phyloP scores from a whole-genome alignment of 2,797 vertebrate species.

The Pogonophryne albipinna region DNA sequence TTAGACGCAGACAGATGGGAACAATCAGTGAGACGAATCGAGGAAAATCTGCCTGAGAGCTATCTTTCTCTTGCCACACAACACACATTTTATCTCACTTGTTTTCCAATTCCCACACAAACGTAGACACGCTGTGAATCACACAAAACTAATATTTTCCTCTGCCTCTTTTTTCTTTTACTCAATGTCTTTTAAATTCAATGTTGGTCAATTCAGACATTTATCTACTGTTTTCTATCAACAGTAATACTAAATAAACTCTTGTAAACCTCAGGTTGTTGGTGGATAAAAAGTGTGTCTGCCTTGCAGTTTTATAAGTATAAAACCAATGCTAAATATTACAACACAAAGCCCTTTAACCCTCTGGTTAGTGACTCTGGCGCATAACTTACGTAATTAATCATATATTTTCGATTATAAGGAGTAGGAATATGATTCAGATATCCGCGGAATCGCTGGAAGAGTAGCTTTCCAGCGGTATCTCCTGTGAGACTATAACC shows the following conservation, averaged over 20 bases:
- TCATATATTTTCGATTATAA: no score
- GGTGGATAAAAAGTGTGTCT: neutral
- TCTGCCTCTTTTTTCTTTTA: neutral
- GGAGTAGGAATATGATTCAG: no score
- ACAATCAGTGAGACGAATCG: slow-evolving; percentile 70
- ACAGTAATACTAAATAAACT: neutral
- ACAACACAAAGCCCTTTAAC: neutral
- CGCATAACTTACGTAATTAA: no score
- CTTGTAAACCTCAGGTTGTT: neutral
- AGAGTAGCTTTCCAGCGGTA: no score
- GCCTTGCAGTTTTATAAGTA: neutral
- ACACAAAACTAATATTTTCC: neutral
- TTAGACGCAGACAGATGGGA: slow-evolving; percentile 71
- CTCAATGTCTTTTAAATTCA: neutral
- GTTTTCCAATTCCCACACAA: slow-evolving; percentile 36
- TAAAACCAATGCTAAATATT: neutral
- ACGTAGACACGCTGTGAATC: slow-evolving; percentile 12
- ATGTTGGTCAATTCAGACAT: slow-evolving; percentile 5
- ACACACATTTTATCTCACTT: slow-evolving; percentile 9
- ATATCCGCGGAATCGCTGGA: no score
- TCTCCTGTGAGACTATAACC: no score
- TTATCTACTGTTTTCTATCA: neutral
- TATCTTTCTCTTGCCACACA: slow-evolving; percentile 23
- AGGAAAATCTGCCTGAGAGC: slow-evolving; percentile 53
- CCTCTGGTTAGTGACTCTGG: no score